Base-by-base conservation (phyloP, 2,797 vertebrate species). In the Danio choprae region DNA sequence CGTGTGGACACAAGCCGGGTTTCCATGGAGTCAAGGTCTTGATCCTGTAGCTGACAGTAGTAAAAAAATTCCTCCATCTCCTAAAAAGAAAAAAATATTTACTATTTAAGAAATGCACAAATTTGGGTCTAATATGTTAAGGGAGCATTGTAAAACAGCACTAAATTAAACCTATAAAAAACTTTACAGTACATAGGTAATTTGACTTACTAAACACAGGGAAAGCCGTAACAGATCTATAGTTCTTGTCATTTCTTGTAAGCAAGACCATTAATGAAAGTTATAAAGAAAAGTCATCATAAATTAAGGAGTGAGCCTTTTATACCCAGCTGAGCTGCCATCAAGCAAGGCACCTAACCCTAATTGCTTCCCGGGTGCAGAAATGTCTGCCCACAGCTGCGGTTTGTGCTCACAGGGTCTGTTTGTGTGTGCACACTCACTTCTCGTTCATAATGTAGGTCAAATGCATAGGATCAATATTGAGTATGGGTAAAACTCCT, bases 41-140 rank as follows among this genome's bases (percentile, higher is more conserved):
- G 95, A 77, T 90, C 90, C 60, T 81, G 89, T 77, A 99, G 82
- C 92, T 97, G 96, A 16, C 93, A 95, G 4, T 96, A 97, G 87
- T 96, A 97, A 90, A 99, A 99, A 86, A 96, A 95, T 74, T 98
- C 93, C 79, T 98, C 95, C 85, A 99, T 94, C 81, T 97, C 96
- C 98, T 99, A 87, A 18, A 76, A 79, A 29, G 29, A 59, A 87
- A 51, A n/a, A 86, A 85, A 87, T 53, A 13, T 60, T 8, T 41
- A 9, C 36, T 16, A 18, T 53, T 8, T 20, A 38, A 8, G 44
- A 75, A 29, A 29, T 29, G 29, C 29, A 29, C 29, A 29, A 3
- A 29, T 29, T 29, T 29, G 29, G 36, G n/a, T 20, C 7, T 13
- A 40, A 71, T 38, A 58, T 55, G 20, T 67, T 18, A 36, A 77